Percentiles rank a stretch among this genome's conserved stretches.
Evolutionary conservation across 2,888 invertebrate genomes (phyloP).

Genomic region (Luffia ferchaultella): DNA sequence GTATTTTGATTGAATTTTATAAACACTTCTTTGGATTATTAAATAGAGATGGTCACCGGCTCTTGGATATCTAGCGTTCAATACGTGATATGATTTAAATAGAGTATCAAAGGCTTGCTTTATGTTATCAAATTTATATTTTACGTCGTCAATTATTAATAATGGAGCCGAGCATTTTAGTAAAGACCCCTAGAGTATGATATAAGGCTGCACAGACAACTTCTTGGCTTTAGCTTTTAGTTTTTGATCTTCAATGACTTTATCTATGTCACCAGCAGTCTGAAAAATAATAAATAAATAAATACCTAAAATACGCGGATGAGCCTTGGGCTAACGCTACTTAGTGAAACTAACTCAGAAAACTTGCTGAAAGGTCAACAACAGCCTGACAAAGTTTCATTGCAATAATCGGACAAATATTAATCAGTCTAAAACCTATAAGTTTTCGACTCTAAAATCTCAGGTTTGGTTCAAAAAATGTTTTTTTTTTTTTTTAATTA

Average conservation of each 20-base stretch:
- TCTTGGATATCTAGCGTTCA: not conserved
- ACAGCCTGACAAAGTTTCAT: too few species aligned
- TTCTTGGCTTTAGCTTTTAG: conserved; percentile 2
- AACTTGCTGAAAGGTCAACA: too few species aligned
- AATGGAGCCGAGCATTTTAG: conserved; percentile 3
- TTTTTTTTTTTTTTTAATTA: not conserved
- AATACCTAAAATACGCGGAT: not conserved
- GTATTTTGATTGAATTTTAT: not conserved
- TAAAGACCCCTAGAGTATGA: conserved; percentile 4
- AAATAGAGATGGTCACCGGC: not conserved
- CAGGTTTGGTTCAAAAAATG: not conserved
- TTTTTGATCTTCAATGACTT: conserved; percentile 4
- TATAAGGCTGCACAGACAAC: conserved; percentile 2
- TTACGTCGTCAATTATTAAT: conserved; percentile 2
- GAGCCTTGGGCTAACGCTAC: too few species aligned
- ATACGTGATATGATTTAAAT: not conserved
- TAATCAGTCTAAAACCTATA: too few species aligned
- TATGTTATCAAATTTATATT: not conserved
- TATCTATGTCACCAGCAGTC: conserved; percentile 5
- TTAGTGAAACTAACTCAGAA: too few species aligned
- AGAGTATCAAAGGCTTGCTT: not conserved
- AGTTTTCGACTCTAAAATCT: too few species aligned
- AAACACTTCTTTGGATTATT: not conserved
- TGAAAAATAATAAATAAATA: conserved; percentile 1
- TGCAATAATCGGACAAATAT: too few species aligned